Percentiles rank a stretch among this genome's conserved stretches.
Evolutionary conservation across 2,888 invertebrate species (phyloP).

Genomic region (Scaptomyza cyrtandrae): DNA sequence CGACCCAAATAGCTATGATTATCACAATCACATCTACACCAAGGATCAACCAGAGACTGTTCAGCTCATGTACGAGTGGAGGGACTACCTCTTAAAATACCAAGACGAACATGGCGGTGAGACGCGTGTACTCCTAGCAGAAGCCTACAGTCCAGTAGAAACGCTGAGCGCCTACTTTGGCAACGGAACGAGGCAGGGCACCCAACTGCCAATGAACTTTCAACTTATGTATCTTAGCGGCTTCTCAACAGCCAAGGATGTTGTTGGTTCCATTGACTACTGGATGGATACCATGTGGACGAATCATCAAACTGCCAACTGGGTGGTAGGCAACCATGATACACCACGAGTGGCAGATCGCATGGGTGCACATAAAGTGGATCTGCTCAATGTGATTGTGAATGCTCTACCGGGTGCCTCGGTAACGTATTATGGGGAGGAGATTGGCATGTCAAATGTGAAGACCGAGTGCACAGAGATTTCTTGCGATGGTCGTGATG

Average conservation of each 20-base stretch:
- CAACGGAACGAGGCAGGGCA: conserved; percentile 84
- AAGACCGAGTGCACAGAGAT: conserved; percentile 83
- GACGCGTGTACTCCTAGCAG: conserved; percentile 86
- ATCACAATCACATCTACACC: conserved; percentile 87
- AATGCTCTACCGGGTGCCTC: conserved; percentile 91
- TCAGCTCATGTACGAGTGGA: conserved; percentile 86
- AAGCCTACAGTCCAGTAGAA: conserved; percentile 86
- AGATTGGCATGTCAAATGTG: conserved; percentile 87
- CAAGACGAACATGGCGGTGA: conserved; percentile 77
- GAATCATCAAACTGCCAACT: conserved; percentile 86
- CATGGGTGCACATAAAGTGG: conserved; percentile 88
- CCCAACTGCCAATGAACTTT: conserved; percentile 89
- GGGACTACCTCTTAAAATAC: conserved; percentile 85
- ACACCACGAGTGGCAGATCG: conserved; percentile 87
- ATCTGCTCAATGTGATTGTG: conserved; percentile 89
- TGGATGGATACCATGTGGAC: conserved; percentile 87
- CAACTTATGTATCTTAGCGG: conserved; percentile 85
- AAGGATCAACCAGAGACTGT: conserved; percentile 87
- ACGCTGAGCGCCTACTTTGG: conserved; percentile 87
- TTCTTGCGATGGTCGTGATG: conserved; percentile 85
- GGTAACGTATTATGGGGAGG: conserved; percentile 93
- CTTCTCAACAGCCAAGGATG: conserved; percentile 86
- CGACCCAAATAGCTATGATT: conserved; percentile 86
- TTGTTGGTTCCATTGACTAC: conserved; percentile 85
- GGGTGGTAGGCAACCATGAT: conserved; percentile 91